Evolutionary conservation across 2,113 vertebrate species (phyloP), one percentile per base, ranked within the genome.

Genomic region (Turdus rufiventris): DNA sequence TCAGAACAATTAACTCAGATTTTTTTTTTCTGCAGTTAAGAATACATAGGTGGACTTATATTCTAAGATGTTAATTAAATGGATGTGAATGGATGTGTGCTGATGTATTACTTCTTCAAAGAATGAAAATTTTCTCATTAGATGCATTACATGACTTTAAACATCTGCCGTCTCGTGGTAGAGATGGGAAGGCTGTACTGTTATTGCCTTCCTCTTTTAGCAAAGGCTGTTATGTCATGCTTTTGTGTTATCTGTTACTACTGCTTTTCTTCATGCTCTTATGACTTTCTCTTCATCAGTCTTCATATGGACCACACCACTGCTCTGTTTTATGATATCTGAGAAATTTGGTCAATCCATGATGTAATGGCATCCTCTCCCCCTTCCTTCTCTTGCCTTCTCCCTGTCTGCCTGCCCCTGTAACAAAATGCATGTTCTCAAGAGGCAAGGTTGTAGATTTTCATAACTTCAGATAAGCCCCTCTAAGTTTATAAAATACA

Each of bases 341-440:
- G 34, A 85, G 19, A 42, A 74, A 54, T 48, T 74, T 45, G 17
- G 19, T 58, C 42, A 9, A 25, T 31, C 25, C 47, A 45, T 61
- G 20, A 71, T 9, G 2, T n/a, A 57, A 62, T 18, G 18, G 21
- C 16, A 38, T 21, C 10, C 31, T 31, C 12, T 21, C 8, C 1
- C 8, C 13, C 5, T 25, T 26, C 24, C 12, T 23, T 2, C 9
- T 10, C 7, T 11, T 6, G 2, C 10, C 25, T n/a, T 68, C 6
- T n/a, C 28, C 7, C 8, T 7, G 0, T 38, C 43, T 65, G 33
- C 33, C 10, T 18, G 9, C 8, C 14, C 8, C 5, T 24, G 8
- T 50, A 48, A 85, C 14, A 36, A 84, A 68, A 45, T 17, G 9
- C 38, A 28, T 12, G 16, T 40, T 81, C 24, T 48, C 31, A 74